These are phyloP conservation scores for Bursaphelenchus mucronatus DNA, from an alignment of 1,140 invertebrate species.

Conservation along the genomic window DNA sequence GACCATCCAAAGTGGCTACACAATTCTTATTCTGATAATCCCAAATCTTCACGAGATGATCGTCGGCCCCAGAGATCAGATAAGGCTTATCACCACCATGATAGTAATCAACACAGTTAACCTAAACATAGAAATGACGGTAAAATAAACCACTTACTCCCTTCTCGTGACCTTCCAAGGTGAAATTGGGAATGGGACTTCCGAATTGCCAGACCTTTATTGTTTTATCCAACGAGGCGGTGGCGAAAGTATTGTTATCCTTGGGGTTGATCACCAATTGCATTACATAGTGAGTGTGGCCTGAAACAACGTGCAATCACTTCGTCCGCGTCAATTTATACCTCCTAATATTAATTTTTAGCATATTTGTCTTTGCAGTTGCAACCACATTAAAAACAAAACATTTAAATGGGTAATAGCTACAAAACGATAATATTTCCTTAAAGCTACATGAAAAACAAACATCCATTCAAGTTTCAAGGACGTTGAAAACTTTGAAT, in stretches of 20 bases:
- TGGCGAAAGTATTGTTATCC: slow-evolving; percentile 99
- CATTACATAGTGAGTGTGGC: slow-evolving; percentile 99
- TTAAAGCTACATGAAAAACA: not conserved
- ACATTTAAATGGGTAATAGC: no score
- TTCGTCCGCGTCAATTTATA: not conserved
- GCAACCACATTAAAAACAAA: not conserved
- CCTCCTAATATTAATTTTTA: not conserved
- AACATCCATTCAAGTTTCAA: not conserved
- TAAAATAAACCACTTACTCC: slow-evolving; percentile 66
- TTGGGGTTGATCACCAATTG: slow-evolving; percentile 99
- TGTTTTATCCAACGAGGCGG: slow-evolving; percentile 91
- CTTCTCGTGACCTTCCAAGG: slow-evolving; percentile 94
- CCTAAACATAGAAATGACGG: slow-evolving; percentile 21
- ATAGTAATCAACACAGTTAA: slow-evolving; percentile 98
- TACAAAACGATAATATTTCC: not conserved
- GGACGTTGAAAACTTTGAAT: not conserved
- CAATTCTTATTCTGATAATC: slow-evolving; percentile 98
- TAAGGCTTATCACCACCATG: slow-evolving; percentile 99
- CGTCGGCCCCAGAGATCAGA: slow-evolving; percentile 95
- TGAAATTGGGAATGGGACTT: slow-evolving; percentile 93
- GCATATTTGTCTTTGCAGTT: not conserved
- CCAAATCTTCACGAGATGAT: slow-evolving; percentile 96
- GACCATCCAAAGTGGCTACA: slow-evolving; percentile 94
- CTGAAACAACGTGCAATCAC: slow-evolving; percentile 35
- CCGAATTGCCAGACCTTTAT: slow-evolving; percentile 98